These are phyloP conservation scores for Gallinago jamesoni DNA, from an alignment of 2,113 vertebrate genomes.

Conservation along the genomic window DNA sequence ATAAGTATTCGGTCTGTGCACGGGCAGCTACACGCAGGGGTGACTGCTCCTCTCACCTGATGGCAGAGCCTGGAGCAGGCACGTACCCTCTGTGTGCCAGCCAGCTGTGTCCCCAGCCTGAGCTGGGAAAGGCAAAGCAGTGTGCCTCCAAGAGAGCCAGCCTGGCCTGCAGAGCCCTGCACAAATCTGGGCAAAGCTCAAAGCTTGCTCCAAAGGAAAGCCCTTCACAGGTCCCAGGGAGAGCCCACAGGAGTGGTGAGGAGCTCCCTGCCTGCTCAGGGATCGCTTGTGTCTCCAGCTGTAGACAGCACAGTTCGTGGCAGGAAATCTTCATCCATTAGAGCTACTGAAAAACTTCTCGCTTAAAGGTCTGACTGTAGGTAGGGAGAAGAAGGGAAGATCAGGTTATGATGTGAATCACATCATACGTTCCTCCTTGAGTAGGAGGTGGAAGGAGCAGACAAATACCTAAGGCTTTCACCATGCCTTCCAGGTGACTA, in stretches of 20 bases:
- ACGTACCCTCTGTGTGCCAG: rapidly evolving
- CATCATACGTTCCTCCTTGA: background rate
- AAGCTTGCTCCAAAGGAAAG: background rate
- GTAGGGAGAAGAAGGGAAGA: background rate
- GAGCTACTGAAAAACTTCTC: background rate
- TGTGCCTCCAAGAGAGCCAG: too few species aligned
- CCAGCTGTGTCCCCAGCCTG: background rate
- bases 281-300: conserved; percentile 36
- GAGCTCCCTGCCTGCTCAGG: background rate
- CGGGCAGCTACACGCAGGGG: background rate
- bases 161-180: background rate
- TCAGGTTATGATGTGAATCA: background rate
- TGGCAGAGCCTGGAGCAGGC: background rate
- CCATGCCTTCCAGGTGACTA: conserved; percentile 1
- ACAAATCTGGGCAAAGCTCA: background rate
- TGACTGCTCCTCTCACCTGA: background rate
- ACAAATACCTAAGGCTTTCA: background rate
- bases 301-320: background rate
- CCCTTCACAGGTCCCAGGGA: rapidly evolving
- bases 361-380: background rate
- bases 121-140: background rate
- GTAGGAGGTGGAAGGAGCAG: background rate
- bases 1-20: background rate
- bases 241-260: rapidly evolving
- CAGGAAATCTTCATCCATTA: background rate